Percentiles rank a stretch among this genome's conserved stretches.
Conservation (phyloP, 92 coral and sea anemone species). For the Parazoanthus swiftii region DNA sequence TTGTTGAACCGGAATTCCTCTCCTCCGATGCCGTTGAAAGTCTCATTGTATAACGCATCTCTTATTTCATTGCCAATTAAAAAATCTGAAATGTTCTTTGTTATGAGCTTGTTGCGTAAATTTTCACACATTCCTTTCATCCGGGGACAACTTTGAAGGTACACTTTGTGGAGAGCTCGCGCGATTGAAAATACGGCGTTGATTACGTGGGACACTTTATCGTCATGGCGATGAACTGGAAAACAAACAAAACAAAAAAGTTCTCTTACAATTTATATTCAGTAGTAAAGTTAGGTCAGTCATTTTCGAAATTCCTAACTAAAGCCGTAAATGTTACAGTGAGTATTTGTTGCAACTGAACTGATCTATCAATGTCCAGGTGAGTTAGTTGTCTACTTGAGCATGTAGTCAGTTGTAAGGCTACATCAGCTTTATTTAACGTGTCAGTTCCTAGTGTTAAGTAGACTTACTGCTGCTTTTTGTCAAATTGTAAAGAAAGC, state of each 20-base stretch:
- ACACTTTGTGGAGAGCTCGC: not conserved
- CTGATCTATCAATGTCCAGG: too few species aligned
- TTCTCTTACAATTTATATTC: too few species aligned
- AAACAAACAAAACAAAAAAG: not conserved
- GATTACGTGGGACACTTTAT: slow-evolving; percentile 5
- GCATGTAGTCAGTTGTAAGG: too few species aligned
- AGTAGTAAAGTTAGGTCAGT: too few species aligned
- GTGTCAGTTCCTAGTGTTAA: too few species aligned
- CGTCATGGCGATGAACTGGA: slow-evolving; percentile 6
- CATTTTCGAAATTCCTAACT: too few species aligned
- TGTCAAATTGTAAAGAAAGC: too few species aligned
- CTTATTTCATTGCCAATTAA: not conserved
- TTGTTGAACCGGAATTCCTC: not conserved
- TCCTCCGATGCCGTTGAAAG: not conserved
- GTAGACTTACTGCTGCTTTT: too few species aligned
- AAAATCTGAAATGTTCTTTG: not conserved
- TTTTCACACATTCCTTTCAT: slow-evolving; percentile 1
- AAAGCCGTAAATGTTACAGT: too few species aligned
- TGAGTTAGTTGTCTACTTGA: too few species aligned
- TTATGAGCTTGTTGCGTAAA: not conserved
- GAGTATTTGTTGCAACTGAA: too few species aligned
- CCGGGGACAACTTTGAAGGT: not conserved
- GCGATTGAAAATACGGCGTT: slow-evolving; percentile 1
- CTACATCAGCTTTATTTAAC: too few species aligned
- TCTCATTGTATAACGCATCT: not conserved